Evolutionary conservation across 2,113 vertebrate genomes (phyloP), one percentile per base, ranked within the genome.

Genomic region (Pogona vitticeps): DNA sequence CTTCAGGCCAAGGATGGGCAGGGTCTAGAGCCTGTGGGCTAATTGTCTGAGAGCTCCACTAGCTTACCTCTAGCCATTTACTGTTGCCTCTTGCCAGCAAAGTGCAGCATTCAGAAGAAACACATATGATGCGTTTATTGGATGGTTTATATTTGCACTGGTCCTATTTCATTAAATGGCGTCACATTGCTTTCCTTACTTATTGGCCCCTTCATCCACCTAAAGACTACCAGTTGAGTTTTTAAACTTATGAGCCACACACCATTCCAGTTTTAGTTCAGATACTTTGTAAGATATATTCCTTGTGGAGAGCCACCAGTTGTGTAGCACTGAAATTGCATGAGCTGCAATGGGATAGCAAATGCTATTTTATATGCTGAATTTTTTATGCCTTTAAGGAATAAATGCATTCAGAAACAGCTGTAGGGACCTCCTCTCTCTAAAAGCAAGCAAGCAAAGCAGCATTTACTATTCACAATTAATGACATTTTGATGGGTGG

Each of bases 381-480:
- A 87, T 88, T 89, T 92, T 92, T 94, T 92, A 84, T 85, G 81
- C 90, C 92, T 89, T 92, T 90, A 93, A 93, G 83, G 90, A 93
- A 94, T 71, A 95, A 93, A 93, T 13, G 77, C 89, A 91, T 91
- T 91, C 86, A 92, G 86, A 82, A 93, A 94, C 85, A 80, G 1
- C 91, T 94, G 92, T 88, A 94, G 90, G 90, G 94, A 72, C 91
- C 92, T 91, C 76, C 46, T 86, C 77, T 88, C 82, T 38, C 91
- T 90, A 94, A 82, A 92, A 94, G 90, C 89, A 65, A 89, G 6
- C 84, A 91, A 89, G 83, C 89, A 93, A 92, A 95, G 77, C 38
- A 88, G 80, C 86, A 91, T 93, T 91, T 92, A 88, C 89, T 94
- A 86, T 89, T 92, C 88, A 91, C 87, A 94, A 94, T 94, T 94